Conservation (phyloP, 2,797 vertebrate genomes). For the Scolopax bukidnonensis region DNA sequence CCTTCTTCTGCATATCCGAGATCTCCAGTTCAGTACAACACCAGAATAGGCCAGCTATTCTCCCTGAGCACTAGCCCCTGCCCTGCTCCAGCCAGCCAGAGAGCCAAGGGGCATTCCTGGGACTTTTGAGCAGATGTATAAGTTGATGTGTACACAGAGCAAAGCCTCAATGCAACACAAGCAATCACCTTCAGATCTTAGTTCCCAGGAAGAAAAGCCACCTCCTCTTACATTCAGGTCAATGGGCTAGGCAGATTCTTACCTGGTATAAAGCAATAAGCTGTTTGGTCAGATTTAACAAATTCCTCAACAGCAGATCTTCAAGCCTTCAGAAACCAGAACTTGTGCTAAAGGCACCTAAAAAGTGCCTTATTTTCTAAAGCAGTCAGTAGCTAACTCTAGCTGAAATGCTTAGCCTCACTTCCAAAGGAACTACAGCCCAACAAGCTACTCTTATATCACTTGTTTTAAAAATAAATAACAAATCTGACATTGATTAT, state of each 20-base stretch:
- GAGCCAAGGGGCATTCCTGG: not conserved
- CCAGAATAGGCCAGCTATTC: not conserved
- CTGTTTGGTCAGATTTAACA: not conserved
- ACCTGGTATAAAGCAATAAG: not conserved
- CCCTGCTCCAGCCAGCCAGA: not conserved
- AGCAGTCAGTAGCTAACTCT: not conserved
- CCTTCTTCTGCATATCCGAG: not conserved
- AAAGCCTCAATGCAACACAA: not conserved
- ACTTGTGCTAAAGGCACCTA: not conserved
- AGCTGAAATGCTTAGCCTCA: not conserved
- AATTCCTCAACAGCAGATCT: not conserved
- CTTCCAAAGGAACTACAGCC: rapidly evolving
- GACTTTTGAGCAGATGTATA: not conserved
- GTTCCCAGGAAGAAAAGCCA: not conserved
- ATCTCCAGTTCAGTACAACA: not conserved
- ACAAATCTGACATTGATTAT: not conserved
- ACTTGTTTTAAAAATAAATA: too few relatives aligned
- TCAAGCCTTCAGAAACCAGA: not conserved
- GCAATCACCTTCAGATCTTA: not conserved
- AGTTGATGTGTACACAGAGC: too few relatives aligned
- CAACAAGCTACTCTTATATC: not conserved
- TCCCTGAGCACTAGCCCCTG: not conserved
- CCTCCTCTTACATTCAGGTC: not conserved
- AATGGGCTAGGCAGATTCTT: not conserved
- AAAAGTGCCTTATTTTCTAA: not conserved